These are phyloP conservation scores for Sebastes kiyomatsui DNA, from an alignment of 2,797 vertebrate genomes.

Conservation along the genomic window DNA sequence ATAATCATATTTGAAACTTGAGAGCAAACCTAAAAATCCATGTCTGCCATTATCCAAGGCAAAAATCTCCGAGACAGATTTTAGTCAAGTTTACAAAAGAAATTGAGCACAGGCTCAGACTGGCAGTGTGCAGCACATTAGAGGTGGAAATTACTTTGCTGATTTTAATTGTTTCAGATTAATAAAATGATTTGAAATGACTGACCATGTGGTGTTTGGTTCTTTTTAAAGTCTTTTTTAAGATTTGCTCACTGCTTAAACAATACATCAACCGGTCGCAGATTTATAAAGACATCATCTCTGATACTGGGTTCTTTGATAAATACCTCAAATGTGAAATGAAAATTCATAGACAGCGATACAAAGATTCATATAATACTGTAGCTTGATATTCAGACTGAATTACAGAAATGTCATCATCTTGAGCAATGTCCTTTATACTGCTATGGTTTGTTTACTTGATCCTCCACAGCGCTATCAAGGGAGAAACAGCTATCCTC, in stretches of 20 bases:
- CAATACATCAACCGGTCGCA: not conserved
- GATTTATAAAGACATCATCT: not conserved
- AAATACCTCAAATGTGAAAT: not conserved
- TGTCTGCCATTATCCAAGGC: slow-evolving; percentile 2
- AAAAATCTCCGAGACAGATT: not conserved
- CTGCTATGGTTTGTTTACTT: not conserved
- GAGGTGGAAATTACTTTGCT: not conserved
- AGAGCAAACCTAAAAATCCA: not conserved
- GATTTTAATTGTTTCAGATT: not conserved
- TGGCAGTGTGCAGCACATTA: not conserved
- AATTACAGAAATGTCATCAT: not conserved
- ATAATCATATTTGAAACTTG: slow-evolving; percentile 28
- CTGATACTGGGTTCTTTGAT: not conserved
- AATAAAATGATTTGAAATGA: not conserved
- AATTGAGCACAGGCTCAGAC: not conserved
- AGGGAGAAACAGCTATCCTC: not conserved
- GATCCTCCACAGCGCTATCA: not conserved
- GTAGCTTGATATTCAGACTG: not conserved
- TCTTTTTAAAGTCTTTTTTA: not conserved
- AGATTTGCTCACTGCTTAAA: not conserved
- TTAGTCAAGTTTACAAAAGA: not conserved
- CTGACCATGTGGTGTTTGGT: not conserved
- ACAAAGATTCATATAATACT: not conserved
- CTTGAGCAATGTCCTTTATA: not conserved
- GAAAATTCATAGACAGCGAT: not conserved